Evolutionary conservation across 2,888 invertebrate genomes (phyloP), one percentile per base, ranked within the genome.

Genomic region (Syrphus vitripennis): DNA sequence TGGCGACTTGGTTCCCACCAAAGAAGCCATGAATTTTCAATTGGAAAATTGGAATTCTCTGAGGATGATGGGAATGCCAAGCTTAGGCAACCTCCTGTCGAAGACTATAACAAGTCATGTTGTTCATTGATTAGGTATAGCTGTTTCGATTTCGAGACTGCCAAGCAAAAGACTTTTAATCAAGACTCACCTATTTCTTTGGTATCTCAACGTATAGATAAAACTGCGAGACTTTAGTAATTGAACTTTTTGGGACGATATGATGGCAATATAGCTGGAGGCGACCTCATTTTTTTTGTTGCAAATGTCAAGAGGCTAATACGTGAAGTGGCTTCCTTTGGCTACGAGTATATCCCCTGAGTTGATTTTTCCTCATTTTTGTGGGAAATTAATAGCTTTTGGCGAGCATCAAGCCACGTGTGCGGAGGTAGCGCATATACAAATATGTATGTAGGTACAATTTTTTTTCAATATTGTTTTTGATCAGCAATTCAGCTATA

Each of bases 261-360:
- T 70, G 69, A 78, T 69, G 61, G 29, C 78, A 74, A 71, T 72
- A 53, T 37, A 45, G 74, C 69, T 83, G 57, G 83, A 37, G 75
- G 82, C 74, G 77, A 82, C 86, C 86, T 74, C 86, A 77, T 86
- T 86, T 86, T 71, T 57, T 86, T 86, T 84, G 57, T 65, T 88
- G 88, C 89, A 90, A 91, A 91, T 91, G 91, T 90, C 90, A 90
- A 89, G 88, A 91, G 91, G 90, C 90, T 91, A 90, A 91, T 91
- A 90, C 90, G 91, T 90, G 91, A 89, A 90, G 89, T 90, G 90
- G 90, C 90, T 91, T 90, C 90, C 89, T 90, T 72, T 40, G 67
- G 57, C 74, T 75, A 77, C n/a, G n/a, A n/a, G n/a, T n/a, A n/a
- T n/a, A n/a, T n/a, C n/a, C 40, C 37, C 59, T 63, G 67, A 55